Base-by-base conservation (phyloP, 2,888 invertebrate genomes). In the Arrhopalites spinosus region DNA sequence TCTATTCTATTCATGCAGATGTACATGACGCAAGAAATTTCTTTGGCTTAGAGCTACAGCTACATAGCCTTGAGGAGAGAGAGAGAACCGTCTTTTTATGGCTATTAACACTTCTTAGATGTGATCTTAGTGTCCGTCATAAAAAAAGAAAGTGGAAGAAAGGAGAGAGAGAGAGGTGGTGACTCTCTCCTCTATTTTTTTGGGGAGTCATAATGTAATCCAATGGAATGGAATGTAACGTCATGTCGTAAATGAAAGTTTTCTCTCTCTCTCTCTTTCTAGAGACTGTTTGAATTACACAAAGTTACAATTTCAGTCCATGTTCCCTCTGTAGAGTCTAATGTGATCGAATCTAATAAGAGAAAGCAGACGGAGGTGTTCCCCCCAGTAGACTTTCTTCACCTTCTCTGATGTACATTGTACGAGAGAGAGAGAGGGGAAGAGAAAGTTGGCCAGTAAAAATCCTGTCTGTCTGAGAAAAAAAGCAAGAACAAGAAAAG, bases 71-170 rank as follows among this genome's bases (percentile, higher is more conserved):
- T 2, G 66, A 45, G 15, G 50, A 66, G 56, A 73, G 43, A 17
- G 66, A 73, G 29, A 47, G 27, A 15, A 17, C 20, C 8, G 61
- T 43, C 47, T 15, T 23, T 72, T 63, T 72, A 72, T 72, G 72
- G 47, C 72, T 72, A 63, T 72, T 72, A 72, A 72, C 71, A 43
- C 59, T 43, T n/a, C 20, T 59, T 43, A 71, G 59, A 71, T 71
- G 36, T 59, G 59, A 71, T 71, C 71, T 71, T 71, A 71, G 71
- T 71, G 71, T 43, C 59, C 59, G 43, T 71, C 71, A 71, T 71
- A 71, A 71, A 71, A 71, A 68, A 67, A 30, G 29, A 27, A 27
- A 47, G 66, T 66, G 23, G 45, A 66, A 36, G 20, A 36, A 36
- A 11, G 36, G 36, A 36, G 36, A 36, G 36, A 36, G 11, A 11